Conservation (phyloP, 2,888 invertebrate genomes). For the Tipula vernalis region DNA sequence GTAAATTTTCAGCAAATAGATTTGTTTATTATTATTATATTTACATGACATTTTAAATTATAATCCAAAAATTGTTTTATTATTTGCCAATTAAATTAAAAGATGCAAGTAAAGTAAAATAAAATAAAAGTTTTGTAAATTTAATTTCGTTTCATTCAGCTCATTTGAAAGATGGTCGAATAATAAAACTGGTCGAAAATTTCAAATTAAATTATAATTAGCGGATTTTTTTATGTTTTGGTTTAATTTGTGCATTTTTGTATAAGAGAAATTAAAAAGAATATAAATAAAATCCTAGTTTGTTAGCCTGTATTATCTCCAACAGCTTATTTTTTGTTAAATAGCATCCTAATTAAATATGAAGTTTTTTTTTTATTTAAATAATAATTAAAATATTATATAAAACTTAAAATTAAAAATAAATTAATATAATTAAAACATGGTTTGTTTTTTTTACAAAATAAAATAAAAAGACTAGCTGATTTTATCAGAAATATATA, state of each 20-base stretch:
- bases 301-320: neutral
- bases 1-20: neutral
- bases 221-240: neutral
- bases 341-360: neutral
- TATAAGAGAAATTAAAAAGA: neutral
- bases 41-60: neutral
- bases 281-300: neutral
- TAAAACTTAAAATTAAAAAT: neutral
- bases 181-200: neutral
- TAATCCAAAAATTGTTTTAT: neutral
- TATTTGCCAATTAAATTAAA: neutral
- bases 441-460: neutral
- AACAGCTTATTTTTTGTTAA: neutral
- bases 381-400: neutral
- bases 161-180: neutral
- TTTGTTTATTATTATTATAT: neutral
- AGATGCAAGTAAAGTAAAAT: neutral
- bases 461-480: conserved; percentile 7
- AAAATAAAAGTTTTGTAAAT: neutral
- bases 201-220: neutral
- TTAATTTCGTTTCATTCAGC: neutral
- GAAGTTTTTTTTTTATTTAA: neutral
- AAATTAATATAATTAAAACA: conserved; percentile 4
- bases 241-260: neutral
- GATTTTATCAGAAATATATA: conserved; percentile 7